These are phyloP conservation scores for Lathronympha strigana DNA, from an alignment of 2,888 invertebrate genomes.

Conservation along the genomic window DNA sequence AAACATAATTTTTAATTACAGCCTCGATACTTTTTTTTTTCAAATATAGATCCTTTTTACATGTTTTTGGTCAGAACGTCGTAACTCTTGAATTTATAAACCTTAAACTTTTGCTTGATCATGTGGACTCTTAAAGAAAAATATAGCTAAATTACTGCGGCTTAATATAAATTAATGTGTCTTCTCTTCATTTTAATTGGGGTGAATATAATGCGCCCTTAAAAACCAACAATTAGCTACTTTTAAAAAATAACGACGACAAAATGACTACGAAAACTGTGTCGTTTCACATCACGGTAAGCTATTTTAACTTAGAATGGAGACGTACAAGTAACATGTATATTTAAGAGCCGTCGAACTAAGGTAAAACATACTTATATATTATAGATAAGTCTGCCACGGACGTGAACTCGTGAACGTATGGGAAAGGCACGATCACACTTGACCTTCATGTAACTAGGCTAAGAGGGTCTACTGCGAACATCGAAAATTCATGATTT, in stretches of 20 bases:
- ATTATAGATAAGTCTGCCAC: conserved; percentile 5
- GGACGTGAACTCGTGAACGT: conserved; percentile 33
- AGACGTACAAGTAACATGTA: not conserved
- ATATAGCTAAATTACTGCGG: no score
- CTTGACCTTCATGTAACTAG: conserved; percentile 39
- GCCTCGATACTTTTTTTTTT: no score
- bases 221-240: not conserved
- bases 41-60: no score
- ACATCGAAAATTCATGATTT: no score
- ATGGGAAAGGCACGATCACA: conserved; percentile 39
- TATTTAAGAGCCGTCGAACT: conserved; percentile 15
- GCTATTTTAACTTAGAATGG: not conserved
- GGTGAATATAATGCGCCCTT: not conserved
- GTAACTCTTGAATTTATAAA: no score
- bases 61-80: no score
- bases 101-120: no score
- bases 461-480: no score
- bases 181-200: not conserved
- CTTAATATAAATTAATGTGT: not conserved
- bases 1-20: no score
- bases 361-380: no score
- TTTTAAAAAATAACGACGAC: not conserved
- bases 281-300: not conserved
- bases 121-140: no score
- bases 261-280: not conserved